Evolutionary conservation across 1,140 invertebrate genomes (phyloP).

Genomic region (Hormaphis cornu): DNA sequence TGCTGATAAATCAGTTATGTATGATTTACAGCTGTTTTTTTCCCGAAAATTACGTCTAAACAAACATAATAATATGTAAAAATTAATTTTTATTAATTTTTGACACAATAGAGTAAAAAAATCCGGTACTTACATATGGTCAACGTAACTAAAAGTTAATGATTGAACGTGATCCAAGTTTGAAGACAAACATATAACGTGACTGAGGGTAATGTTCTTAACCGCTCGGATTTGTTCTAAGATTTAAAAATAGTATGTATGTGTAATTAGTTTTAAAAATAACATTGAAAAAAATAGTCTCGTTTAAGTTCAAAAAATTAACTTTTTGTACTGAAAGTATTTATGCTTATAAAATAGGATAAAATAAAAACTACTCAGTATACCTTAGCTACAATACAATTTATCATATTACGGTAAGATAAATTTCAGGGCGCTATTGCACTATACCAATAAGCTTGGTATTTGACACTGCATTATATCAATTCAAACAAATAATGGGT

Average conservation of each 20-base stretch:
- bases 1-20: neutral
- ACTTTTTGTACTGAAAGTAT: no score
- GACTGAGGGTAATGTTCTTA: neutral
- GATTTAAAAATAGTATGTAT: neutral
- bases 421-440: no score
- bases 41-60: neutral
- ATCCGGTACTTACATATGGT: neutral
- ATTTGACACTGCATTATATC: no score
- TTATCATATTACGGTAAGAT: neutral
- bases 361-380: no score
- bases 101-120: neutral
- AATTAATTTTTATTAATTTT: no score
- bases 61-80: neutral
- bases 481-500: no score
- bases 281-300: neutral
- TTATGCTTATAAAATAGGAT: no score
- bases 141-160: neutral
- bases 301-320: no score
- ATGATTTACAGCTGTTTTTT: neutral
- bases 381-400: neutral
- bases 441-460: no score
- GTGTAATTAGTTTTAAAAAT: neutral
- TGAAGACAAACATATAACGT: neutral
- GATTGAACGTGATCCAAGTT: neutral
- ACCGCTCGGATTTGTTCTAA: neutral